Evolutionary conservation across 2,113 vertebrate genomes (phyloP).

Genomic region (Poeciliopsis turrubarensis): DNA sequence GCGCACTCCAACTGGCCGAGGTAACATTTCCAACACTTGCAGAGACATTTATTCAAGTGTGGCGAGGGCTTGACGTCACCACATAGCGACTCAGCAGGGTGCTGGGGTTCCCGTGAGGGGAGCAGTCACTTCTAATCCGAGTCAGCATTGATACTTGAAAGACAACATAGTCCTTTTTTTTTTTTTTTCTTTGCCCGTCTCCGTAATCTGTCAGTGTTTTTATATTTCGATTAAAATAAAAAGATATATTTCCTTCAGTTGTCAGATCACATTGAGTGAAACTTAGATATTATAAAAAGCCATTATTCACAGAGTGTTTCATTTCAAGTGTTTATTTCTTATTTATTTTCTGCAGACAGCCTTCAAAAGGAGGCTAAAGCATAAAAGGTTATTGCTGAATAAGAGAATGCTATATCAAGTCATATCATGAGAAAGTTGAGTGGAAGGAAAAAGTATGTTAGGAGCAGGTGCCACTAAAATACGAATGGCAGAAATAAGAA

Average conservation of each 20-base stretch:
- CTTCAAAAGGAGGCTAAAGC: too few species aligned
- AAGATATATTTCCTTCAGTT: too few species aligned
- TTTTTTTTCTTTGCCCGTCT: neutral
- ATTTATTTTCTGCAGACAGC: neutral
- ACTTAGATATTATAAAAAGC: neutral
- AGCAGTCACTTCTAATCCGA: neutral
- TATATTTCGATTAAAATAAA: neutral
- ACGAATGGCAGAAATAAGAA: neutral
- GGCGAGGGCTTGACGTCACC: neutral
- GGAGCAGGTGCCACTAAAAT: neutral
- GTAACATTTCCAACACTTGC: constrained; percentile 48
- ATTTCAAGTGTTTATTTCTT: too few species aligned
- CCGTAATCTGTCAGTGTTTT: neutral
- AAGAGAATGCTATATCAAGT: too few species aligned
- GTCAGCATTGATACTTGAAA: neutral
- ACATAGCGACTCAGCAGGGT: neutral
- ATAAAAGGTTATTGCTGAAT: too few species aligned
- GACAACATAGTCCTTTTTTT: neutral
- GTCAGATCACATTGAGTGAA: neutral
- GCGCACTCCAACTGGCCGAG: constrained; percentile 76
- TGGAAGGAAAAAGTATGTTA: neutral
- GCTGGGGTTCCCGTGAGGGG: neutral
- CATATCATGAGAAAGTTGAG: neutral
- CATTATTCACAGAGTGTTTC: too few species aligned
- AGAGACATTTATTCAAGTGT: neutral